Percentiles rank a stretch among this genome's conserved stretches.
Evolutionary conservation across 2,113 vertebrate genomes (phyloP).

Genomic region (Saguinus imperator): DNA sequence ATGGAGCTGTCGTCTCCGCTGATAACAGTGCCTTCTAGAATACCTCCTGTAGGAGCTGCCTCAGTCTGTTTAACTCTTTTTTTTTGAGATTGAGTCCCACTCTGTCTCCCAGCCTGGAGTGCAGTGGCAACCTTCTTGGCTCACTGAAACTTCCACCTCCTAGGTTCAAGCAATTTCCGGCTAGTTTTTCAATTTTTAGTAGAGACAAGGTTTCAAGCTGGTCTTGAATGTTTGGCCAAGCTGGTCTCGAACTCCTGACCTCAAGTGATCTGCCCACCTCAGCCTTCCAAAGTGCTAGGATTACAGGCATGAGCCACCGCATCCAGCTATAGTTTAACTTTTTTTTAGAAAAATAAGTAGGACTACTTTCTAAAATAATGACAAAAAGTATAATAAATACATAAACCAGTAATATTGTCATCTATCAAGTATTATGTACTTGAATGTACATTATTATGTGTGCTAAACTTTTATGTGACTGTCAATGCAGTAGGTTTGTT

Average conservation of each 20-base stretch:
- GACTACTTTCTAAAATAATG: not conserved
- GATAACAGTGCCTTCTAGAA: not conserved
- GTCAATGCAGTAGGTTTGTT: not conserved
- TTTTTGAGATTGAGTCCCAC: too few relatives aligned
- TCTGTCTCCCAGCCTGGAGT: too few relatives aligned
- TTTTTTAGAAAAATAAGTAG: not conserved
- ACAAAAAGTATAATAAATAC: not conserved
- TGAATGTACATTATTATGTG: not conserved
- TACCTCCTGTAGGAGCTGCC: not conserved
- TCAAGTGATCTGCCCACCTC: too few relatives aligned
- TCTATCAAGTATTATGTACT: not conserved
- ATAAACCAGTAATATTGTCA: not conserved
- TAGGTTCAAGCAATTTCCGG: too few relatives aligned
- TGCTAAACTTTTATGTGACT: not conserved
- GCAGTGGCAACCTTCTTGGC: too few relatives aligned
- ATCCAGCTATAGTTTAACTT: not conserved
- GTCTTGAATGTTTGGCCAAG: too few relatives aligned
- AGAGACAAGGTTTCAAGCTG: too few relatives aligned
- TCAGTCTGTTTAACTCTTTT: not conserved
- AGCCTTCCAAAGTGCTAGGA: too few relatives aligned
- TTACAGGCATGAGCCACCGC: too few relatives aligned
- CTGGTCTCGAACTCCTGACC: too few relatives aligned
- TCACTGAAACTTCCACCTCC: too few relatives aligned
- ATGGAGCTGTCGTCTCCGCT: not conserved
- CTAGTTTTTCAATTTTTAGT: too few relatives aligned